A percentile compares a stretch with the other conserved stretches of the same genome.
Evolutionary conservation across 2,797 vertebrate species (phyloP).

Genomic region (Alouatta caraya): DNA sequence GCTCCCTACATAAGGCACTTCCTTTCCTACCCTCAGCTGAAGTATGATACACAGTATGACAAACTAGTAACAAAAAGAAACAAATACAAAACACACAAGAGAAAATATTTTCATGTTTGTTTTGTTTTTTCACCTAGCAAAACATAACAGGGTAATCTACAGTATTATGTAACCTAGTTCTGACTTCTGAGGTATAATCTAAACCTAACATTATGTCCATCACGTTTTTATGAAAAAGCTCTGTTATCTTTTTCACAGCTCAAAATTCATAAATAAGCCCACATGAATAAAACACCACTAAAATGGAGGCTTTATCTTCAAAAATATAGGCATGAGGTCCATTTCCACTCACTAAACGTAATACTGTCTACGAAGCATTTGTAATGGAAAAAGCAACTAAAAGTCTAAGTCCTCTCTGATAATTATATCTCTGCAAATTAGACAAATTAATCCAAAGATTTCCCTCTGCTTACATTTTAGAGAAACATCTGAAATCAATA

Average conservation of each 20-base stretch:
- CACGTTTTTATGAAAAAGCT: constrained; percentile 14
- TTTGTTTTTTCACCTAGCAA: neutral
- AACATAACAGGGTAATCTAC: neutral
- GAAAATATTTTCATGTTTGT: neutral
- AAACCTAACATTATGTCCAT: neutral
- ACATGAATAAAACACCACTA: neutral
- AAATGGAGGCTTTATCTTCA: neutral
- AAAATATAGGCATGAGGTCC: neutral
- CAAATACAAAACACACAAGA: neutral
- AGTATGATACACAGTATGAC: neutral
- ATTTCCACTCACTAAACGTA: neutral
- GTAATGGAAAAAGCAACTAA: constrained; percentile 38
- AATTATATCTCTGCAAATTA: constrained; percentile 60
- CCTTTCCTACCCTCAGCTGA: neutral
- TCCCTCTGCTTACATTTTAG: constrained; percentile 44
- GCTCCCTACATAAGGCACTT: neutral
- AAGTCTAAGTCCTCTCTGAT: constrained; percentile 9
- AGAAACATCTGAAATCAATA: constrained; percentile 64
- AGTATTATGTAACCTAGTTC: neutral
- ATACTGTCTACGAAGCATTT: constrained; percentile 7
- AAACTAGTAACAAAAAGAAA: constrained; percentile 9
- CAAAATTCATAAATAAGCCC: neutral
- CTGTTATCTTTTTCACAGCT: neutral
- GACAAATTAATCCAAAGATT: constrained; percentile 49
- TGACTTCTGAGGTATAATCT: constrained; percentile 10